Conservation (phyloP, 1,140 invertebrate species). For the Conus ventricosus region DNA sequence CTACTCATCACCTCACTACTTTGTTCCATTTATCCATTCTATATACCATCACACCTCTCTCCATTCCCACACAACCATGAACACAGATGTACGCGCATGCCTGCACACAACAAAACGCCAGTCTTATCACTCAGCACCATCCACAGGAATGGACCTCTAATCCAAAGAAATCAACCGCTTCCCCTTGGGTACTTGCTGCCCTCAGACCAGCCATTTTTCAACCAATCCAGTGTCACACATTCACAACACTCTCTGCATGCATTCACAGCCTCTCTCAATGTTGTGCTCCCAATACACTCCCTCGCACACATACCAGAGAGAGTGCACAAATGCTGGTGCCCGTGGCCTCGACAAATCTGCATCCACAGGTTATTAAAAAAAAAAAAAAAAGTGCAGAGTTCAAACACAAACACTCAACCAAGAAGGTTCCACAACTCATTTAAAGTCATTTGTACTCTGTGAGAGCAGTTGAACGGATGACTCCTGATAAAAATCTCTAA, state of each 20-base stretch:
- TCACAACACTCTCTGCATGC: not conserved
- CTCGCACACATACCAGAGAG: not conserved
- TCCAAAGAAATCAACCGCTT: too few relatives aligned
- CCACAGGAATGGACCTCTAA: not conserved
- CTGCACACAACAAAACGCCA: too few relatives aligned
- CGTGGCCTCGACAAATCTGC: not conserved
- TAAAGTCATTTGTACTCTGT: not conserved
- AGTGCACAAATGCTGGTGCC: not conserved
- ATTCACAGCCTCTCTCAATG: not conserved
- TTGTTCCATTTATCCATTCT: too few relatives aligned
- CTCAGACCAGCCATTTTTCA: not conserved
- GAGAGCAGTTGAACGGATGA: constrained; percentile 22
- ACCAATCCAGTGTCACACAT: not conserved
- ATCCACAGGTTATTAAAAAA: not conserved
- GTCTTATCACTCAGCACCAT: not conserved
- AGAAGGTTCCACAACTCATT: not conserved
- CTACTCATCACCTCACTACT: too few relatives aligned
- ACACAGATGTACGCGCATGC: too few relatives aligned
- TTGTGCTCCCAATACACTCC: too few relatives aligned
- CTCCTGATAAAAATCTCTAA: constrained; percentile 21
- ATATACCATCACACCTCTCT: too few relatives aligned
- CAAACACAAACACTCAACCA: not conserved
- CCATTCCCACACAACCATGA: too few relatives aligned
- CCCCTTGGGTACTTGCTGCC: not conserved
- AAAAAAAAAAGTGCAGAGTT: not conserved